These are phyloP conservation scores for Alcedo atthis DNA, from an alignment of 2,797 vertebrate species.

Conservation along the genomic window DNA sequence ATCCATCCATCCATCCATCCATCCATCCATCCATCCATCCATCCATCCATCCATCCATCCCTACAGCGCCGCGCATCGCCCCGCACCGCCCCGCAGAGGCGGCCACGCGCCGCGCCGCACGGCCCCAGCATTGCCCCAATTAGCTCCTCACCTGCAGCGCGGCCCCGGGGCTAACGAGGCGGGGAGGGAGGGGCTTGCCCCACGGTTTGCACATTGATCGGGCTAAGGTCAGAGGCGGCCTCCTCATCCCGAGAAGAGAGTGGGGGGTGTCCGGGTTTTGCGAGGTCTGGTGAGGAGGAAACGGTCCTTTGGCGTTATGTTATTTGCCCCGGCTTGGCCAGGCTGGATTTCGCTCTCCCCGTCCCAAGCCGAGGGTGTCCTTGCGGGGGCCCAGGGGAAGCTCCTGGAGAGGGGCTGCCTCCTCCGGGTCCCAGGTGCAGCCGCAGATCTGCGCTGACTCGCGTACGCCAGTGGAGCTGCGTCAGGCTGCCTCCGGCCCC, in stretches of 20 bases:
- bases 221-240: neutral
- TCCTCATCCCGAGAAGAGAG: neutral
- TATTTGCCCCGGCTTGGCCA: neutral
- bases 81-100: neutral
- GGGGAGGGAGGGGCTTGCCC: neutral
- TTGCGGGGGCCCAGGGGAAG: fast-evolving
- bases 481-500: neutral
- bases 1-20: neutral
- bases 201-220: neutral
- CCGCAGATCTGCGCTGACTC: fast-evolving
- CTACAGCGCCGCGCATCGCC: neutral
- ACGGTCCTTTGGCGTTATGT: fast-evolving
- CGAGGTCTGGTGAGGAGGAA: neutral
- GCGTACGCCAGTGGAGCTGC: fast-evolving
- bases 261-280: neutral
- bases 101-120: fast-evolving
- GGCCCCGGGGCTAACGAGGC: no score
- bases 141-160: neutral
- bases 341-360: neutral
- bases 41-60: neutral
- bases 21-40: no score
- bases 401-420: neutral
- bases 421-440: neutral
- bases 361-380: fast-evolving
- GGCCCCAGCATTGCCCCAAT: fast-evolving